Base-by-base conservation (phyloP, 2,888 invertebrate species). In the Pollenia griseotomentosa region DNA sequence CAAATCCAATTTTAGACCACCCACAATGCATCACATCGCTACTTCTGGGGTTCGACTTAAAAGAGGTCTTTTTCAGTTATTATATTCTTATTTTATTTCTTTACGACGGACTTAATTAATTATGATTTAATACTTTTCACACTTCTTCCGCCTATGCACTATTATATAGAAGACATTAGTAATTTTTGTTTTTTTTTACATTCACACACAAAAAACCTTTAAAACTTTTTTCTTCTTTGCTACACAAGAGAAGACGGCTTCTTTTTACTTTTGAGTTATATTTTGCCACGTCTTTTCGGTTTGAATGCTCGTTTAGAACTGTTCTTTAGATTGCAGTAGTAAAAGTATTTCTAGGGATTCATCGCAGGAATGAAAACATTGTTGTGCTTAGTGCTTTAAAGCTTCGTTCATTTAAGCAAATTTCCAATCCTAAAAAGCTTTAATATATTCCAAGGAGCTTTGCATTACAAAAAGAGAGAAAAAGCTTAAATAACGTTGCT, bases 291-390 rank as follows among this genome's bases (percentile, higher is more conserved):
- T 87, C 68, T 70, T 68, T 23, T 63, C 78, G 81, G 44, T 77
- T 84, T 14, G 51, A 87, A 70, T 81, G 73, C 63, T 87, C 87
- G 84, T 57, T 61, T 51, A 14, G 23, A 73, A 87, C 87, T 87
- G 73, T 65, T 78, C 51, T 53, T 61, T 6, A 14, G 51, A 44
- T 70, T 57, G 14, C n/a, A 63, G 46, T 12, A 63, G 10, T 14
- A 53, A 48, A 55, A 48, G 66, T 68, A 80, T 63, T 74, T 74
- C 55, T 46, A 68, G 61, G 63, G 42, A 77, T 81, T 84, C 81
- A 84, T 81, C 55, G 33, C 53, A 23, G 11, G 14, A 10, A 33
- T 78, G 71, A 59, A 83, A 81, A 63, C 44, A 71, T 48, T 65
- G 19, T 44, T 48, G 59, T 42, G 40, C 53, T 46, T 65, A 23